A percentile compares a stretch with the other conserved stretches of the same genome.
Conservation (phyloP, 2,113 vertebrate genomes). For the Siniperca chuatsi region DNA sequence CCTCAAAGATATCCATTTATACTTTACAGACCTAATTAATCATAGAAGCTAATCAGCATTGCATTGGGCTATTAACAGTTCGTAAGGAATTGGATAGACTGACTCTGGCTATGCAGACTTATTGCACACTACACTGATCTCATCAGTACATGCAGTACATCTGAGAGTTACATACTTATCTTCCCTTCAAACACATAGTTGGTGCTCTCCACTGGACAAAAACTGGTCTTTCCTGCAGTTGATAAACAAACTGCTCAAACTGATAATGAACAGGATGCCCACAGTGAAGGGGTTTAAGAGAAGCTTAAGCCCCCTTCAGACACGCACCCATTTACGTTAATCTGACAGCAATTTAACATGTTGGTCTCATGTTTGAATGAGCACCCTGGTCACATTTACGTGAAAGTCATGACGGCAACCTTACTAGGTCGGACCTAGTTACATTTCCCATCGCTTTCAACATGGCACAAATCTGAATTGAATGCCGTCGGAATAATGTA, state of each 20-base stretch:
- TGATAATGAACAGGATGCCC: neutral
- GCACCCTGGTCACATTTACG: neutral
- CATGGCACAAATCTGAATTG: neutral
- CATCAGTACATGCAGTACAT: neutral
- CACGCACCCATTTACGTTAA: neutral
- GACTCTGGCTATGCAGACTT: neutral
- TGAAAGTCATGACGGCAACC: neutral
- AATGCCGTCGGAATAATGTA: neutral
- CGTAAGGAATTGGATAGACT: neutral
- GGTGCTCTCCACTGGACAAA: neutral
- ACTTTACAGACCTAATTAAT: conserved; percentile 16
- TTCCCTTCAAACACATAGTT: neutral
- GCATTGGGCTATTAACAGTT: neutral
- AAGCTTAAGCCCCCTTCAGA: neutral
- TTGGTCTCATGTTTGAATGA: neutral
- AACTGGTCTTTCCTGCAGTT: neutral
- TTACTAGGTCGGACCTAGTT: neutral
- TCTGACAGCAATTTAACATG: neutral
- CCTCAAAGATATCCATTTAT: neutral
- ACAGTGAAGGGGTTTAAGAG: conserved; percentile 2
- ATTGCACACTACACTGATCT: neutral
- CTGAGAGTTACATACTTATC: neutral
- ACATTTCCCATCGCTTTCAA: neutral
- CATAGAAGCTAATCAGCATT: neutral
- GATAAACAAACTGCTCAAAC: conserved; percentile 1